These are phyloP conservation scores for Bungarus multicinctus DNA, from an alignment of 2,113 vertebrate genomes.

Conservation along the genomic window DNA sequence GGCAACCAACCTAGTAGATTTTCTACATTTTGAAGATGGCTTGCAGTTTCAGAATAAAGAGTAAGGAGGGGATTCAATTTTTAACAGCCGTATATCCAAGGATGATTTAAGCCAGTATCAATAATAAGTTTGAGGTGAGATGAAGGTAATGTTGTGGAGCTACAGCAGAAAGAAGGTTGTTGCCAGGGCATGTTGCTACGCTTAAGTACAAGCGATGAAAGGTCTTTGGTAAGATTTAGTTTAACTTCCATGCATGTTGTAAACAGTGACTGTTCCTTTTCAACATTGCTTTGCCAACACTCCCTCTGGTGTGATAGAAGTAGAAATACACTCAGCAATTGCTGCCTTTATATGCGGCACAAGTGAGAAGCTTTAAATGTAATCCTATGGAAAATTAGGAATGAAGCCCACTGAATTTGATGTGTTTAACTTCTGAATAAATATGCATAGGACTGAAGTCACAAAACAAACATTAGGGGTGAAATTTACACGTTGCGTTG, in stretches of 20 bases:
- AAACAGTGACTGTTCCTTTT: constrained; percentile 55
- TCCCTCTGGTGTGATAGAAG: constrained; percentile 66
- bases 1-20: not conserved
- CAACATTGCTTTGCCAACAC: constrained; percentile 54
- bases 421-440: not conserved
- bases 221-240: not conserved
- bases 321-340: constrained; percentile 59
- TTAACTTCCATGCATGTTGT: constrained; percentile 10
- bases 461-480: not conserved
- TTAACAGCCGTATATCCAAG: not conserved
- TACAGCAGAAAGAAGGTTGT: not conserved
- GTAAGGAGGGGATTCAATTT: not conserved
- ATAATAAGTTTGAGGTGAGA: not conserved
- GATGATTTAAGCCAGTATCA: not conserved
- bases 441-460: not conserved
- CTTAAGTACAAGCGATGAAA: not conserved
- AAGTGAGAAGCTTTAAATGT: constrained; percentile 19
- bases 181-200: not conserved
- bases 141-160: not conserved
- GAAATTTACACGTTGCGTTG: not conserved
- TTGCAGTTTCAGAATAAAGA: not conserved
- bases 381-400: not conserved
- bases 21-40: not conserved
- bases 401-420: not conserved
- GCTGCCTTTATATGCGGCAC: constrained; percentile 46